These are phyloP conservation scores for Emys orbicularis DNA, from an alignment of 2,797 vertebrate species.

Conservation along the genomic window DNA sequence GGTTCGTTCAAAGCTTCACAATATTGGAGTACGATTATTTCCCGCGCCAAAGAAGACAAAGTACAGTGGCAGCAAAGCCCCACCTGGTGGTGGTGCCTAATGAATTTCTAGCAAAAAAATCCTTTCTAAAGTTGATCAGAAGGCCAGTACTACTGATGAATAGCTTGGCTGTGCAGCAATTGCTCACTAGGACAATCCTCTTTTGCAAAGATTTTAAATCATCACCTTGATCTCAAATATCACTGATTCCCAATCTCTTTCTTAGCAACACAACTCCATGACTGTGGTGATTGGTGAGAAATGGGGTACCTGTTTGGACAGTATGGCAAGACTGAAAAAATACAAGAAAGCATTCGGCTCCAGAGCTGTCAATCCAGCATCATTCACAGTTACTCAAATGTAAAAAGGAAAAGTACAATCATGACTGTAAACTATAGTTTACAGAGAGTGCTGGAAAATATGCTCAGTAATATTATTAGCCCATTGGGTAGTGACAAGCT, in stretches of 20 bases:
- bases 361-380: accelerated
- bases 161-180: neutral
- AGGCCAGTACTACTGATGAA: neutral
- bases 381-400: neutral
- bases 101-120: neutral
- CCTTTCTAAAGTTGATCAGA: neutral
- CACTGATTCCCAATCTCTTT: neutral
- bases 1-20: conserved; percentile 21
- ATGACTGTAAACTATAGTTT: neutral
- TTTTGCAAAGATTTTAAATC: neutral
- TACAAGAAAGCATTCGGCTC: neutral
- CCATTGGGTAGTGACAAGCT: neutral
- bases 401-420: neutral
- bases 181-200: neutral
- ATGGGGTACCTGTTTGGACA: neutral
- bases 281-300: neutral
- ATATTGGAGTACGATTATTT: neutral
- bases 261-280: neutral
- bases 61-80: conserved; percentile 71
- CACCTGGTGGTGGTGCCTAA: conserved; percentile 73
- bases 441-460: conserved; percentile 24
- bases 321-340: neutral
- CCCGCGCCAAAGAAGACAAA: neutral
- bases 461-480: neutral
- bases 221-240: neutral